Base-by-base conservation (phyloP, 2,888 invertebrate genomes). In the Drosophila meridionalis region DNA sequence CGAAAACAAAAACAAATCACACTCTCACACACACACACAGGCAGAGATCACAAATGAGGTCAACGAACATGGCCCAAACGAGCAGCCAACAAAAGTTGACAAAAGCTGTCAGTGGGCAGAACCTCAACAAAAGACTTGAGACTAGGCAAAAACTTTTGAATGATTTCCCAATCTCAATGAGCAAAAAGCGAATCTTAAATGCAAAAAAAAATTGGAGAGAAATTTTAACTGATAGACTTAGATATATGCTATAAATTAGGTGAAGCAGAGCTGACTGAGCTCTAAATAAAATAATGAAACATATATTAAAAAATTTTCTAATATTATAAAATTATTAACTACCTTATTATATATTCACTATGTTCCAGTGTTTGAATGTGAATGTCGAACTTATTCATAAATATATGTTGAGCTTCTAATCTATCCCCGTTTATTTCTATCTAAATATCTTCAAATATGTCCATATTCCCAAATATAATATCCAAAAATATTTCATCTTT, bases 91-190 rank as follows among this genome's bases (percentile, higher is more conserved):
- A 69, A 75, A 74, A 69, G 81, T 74, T 80, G 86, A 87, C 83
- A 83, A 82, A 63, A 50, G 73, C 57, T 43, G 65, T 50, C 87
- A 76, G 85, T 84, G 84, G 87, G 82, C 87, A 87, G 87, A 83
- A 84, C 67, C 63, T 56, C 63, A 69, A 76, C 56, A 56, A 73
- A 73, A 69, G 68, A 60, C 71, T 71, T 50, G 3, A 64, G 61
- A 52, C 65, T 62, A 59, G 65, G 79, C 78, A 78, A 80, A 76
- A 78, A 56, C 34, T 60, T 69, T 74, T 73, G 58, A 80, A 71
- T 80, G 70, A 73, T 87, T 80, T 80, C 76, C 86, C 71, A 71
- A 71, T 69, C 78, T 50, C 48, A 52, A 72, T 73, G 50, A 45
- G 66, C 60, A 60, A 58, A 76, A 62, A 63, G 40, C 48, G 56